These are phyloP conservation scores for Ptilorrhoa leucosticta DNA, from an alignment of 2,113 vertebrate species.

Conservation along the genomic window DNA sequence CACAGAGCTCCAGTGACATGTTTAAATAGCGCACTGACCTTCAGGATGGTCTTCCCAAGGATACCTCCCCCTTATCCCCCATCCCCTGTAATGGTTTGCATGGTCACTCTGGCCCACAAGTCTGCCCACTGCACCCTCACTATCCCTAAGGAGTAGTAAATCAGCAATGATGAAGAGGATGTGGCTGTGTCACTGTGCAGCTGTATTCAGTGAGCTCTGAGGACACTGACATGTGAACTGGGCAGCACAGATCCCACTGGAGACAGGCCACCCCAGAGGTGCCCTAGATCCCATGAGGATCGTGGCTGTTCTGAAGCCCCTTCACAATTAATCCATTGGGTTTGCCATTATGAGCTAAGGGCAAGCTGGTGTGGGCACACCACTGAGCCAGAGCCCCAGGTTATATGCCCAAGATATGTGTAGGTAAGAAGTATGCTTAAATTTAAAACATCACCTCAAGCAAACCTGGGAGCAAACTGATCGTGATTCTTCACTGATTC, in stretches of 20 bases:
- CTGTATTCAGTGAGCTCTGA: background rate
- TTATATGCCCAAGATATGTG: too few relatives aligned
- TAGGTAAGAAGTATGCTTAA: background rate
- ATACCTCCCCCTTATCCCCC: background rate
- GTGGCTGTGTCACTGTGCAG: background rate
- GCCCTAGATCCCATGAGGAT: too few relatives aligned
- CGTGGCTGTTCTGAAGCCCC: background rate
- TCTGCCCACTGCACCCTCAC: background rate
- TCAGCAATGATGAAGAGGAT: background rate
- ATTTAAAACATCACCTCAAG: background rate
- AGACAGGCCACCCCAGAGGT: background rate
- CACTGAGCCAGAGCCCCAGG: background rate
- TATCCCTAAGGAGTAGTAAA: background rate
- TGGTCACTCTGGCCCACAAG: background rate
- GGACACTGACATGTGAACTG: background rate
- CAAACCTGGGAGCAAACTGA: background rate
- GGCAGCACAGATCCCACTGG: background rate
- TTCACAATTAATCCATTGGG: background rate
- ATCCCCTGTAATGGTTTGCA: background rate
- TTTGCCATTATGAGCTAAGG: background rate
- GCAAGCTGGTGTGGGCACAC: background rate
- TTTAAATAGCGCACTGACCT: background rate
- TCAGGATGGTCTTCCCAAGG: background rate
- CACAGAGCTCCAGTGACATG: background rate
- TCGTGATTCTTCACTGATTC: background rate